Evolutionary conservation across 2,888 invertebrate genomes (phyloP).

Genomic region (Odontomyia ornata): DNA sequence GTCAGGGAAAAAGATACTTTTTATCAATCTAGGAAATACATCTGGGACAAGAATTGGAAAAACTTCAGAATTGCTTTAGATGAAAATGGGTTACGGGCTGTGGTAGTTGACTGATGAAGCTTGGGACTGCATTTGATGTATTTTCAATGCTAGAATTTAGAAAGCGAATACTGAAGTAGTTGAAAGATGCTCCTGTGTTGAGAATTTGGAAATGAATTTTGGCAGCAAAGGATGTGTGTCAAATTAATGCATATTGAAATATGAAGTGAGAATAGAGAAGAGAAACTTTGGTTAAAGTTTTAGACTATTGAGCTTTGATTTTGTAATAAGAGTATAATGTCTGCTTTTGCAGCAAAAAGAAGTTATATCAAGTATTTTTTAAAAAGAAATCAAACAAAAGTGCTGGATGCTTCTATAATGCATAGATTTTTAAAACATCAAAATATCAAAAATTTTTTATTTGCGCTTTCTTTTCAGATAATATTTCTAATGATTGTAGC

Average conservation of each 20-base stretch:
- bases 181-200: not conserved
- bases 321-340: too few species aligned
- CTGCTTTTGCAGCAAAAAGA: too few species aligned
- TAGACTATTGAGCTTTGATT: too few species aligned
- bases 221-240: not conserved
- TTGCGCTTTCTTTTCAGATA: too few species aligned
- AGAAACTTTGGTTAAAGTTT: too few species aligned
- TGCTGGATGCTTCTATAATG: too few species aligned
- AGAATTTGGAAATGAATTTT: not conserved
- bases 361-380: too few species aligned
- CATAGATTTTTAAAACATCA: too few species aligned
- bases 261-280: not conserved
- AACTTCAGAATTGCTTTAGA: not conserved
- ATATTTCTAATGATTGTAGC: too few species aligned
- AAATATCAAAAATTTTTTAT: too few species aligned
- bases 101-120: not conserved
- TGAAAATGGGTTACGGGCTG: not conserved
- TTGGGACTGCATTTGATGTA: not conserved
- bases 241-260: not conserved
- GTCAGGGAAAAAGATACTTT: not conserved
- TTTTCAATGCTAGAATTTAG: not conserved
- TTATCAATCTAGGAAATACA: slow-evolving; percentile 12
- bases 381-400: too few species aligned
- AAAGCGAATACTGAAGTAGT: not conserved
- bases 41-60: slow-evolving; percentile 10